phyloP scores from a whole-genome alignment of 2,797 vertebrate genomes.

The Cirrhinus molitorella region DNA sequence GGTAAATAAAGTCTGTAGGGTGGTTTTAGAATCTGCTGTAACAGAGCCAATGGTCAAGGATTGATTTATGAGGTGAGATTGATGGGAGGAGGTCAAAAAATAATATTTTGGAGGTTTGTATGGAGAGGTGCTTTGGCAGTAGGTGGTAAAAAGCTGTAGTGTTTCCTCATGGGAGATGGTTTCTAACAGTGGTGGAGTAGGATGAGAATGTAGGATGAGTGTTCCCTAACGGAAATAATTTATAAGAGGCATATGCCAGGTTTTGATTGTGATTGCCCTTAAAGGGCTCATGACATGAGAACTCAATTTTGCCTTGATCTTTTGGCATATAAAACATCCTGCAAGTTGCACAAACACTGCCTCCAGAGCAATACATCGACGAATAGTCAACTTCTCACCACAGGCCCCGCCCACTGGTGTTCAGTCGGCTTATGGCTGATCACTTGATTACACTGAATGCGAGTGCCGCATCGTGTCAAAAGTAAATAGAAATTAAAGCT shows the following conservation, averaged over 20 bases:
- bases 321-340: too few species aligned
- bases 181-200: background rate
- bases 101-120: background rate
- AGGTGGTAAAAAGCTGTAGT: background rate
- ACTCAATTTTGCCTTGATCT: too few species aligned
- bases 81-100: background rate
- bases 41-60: background rate
- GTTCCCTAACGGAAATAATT: background rate
- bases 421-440: too few species aligned
- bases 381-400: too few species aligned
- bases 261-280: background rate
- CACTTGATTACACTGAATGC: too few species aligned
- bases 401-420: too few species aligned
- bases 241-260: background rate
- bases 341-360: too few species aligned
- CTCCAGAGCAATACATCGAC: too few species aligned
- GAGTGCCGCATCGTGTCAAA: too few species aligned
- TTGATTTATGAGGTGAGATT: background rate
- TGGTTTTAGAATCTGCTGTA: background rate
- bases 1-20: background rate
- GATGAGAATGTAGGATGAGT: conserved; percentile 9
- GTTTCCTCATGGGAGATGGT: background rate
- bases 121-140: background rate
- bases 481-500: too few species aligned
- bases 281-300: too few species aligned